Percentiles rank a stretch among this genome's conserved stretches.
Evolutionary conservation across 2,113 vertebrate genomes (phyloP).

Genomic region (Lipophrys pholis): DNA sequence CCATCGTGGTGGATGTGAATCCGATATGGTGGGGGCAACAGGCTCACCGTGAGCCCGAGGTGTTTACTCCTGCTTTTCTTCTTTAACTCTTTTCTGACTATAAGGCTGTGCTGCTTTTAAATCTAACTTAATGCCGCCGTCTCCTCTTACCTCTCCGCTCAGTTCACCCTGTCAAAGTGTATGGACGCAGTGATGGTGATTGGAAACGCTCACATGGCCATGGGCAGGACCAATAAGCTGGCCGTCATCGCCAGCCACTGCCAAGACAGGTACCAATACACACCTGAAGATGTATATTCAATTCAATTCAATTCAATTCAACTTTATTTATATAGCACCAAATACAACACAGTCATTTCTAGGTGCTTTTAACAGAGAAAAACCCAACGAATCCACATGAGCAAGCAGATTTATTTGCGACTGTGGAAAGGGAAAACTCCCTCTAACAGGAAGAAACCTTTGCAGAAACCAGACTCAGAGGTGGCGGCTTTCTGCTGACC

Average conservation of each 20-base stretch:
- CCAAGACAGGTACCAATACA: constrained; percentile 89
- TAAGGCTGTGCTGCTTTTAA: neutral
- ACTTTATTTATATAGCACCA: no score
- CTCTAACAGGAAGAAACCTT: no score
- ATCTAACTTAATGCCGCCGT: neutral
- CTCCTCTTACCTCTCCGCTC: neutral
- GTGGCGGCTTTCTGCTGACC: no score
- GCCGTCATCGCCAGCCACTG: constrained; percentile 95
- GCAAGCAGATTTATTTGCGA: no score
- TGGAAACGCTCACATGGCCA: constrained; percentile 93
- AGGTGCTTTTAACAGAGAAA: no score
- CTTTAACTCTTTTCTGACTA: neutral
- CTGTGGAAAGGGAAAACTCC: no score
- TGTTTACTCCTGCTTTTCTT: constrained; percentile 54
- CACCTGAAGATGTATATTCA: no score
- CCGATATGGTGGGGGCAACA: constrained; percentile 98
- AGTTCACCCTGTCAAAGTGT: constrained; percentile 95
- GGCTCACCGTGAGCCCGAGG: constrained; percentile 88
- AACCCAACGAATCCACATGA: no score
- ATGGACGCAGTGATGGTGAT: constrained; percentile 94
- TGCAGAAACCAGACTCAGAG: no score
- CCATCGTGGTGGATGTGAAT: constrained; percentile 92
- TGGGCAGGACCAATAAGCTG: constrained; percentile 91
- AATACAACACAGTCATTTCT: no score
- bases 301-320: no score